A percentile compares a stretch with the other conserved stretches of the same genome.
Evolutionary conservation across 2,113 vertebrate species (phyloP).

Genomic region (Ctenodactylus gundi): DNA sequence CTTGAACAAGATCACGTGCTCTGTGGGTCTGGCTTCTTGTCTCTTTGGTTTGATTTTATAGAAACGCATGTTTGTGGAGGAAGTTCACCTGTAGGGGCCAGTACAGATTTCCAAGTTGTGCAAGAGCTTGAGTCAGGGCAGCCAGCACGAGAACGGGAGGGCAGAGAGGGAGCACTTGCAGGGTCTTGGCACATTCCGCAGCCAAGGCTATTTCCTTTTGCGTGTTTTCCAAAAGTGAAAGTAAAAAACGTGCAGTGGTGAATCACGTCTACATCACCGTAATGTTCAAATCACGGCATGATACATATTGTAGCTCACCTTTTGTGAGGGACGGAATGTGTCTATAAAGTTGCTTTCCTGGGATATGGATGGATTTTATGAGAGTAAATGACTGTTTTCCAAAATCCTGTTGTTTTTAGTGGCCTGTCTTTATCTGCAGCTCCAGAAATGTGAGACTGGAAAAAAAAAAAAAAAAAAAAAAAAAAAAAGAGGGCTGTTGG

Average conservation of each 20-base stretch:
- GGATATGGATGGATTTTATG: conserved; percentile 56
- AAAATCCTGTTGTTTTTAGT: conserved; percentile 53
- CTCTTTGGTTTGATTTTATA: neutral
- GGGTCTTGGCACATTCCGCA: neutral
- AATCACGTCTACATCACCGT: neutral
- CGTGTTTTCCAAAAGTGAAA: conserved; percentile 7
- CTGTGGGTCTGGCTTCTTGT: accelerated
- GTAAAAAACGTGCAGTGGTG: neutral
- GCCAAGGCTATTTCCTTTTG: neutral
- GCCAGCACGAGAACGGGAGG: accelerated
- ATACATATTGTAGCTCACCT: neutral
- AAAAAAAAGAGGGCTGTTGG: conserved; percentile 2
- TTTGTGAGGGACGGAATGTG: neutral
- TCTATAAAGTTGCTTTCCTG: conserved; percentile 19
- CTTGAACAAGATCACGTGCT: neutral
- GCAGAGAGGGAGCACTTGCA: neutral
- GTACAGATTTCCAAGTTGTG: neutral
- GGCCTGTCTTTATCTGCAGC: conserved; percentile 33
- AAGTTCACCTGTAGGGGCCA: neutral
- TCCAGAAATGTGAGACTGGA: conserved; percentile 61
- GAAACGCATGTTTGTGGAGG: neutral
- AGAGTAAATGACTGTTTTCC: conserved; percentile 46
- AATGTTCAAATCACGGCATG: neutral
- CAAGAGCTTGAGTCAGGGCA: neutral
- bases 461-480: neutral